Evolutionary conservation across 2,888 invertebrate species (phyloP), one percentile per base, ranked within the genome.

Genomic region (Drosophila yooni): DNA sequence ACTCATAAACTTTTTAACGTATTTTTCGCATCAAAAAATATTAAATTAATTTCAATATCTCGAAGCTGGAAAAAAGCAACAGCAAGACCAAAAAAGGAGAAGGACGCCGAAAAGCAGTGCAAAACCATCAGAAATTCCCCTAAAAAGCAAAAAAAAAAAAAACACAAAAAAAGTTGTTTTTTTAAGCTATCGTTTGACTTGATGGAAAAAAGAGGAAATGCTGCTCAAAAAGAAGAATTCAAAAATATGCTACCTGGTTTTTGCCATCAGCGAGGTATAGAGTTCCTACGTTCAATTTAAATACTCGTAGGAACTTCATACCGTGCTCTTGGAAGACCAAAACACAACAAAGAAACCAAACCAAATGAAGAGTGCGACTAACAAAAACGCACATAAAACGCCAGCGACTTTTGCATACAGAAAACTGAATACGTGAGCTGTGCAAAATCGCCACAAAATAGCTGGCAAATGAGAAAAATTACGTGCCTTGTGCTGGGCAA

Each of bases 251-350:
- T 83, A 89, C 90, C 92, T 90, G 92, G 92, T 93, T 93, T 94
- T 94, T 94, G 93, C 97, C 97, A 97, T 96, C 96, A 97, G 98
- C 97, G 97, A 97, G 97, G 98, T 98, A 97, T 98, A 97, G 97
- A 97, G 97, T 97, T 97, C 97, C 97, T 98, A 98, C 97, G 97
- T 93, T 91, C 88, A 82, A 81, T 90, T 89, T 90, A 97, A 94
- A 94, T 92, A 94, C 94, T 94, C 95, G 97, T 97, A 98, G 97
- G 98, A 98, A 98, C 97, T 98, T 98, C 97, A 97, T 98, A 98
- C 98, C 97, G 97, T 98, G 98, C 97, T 98, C 97, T 97, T 97
- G 97, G 97, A 96, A 95, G 95, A 96, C 96, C 96, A 95, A 95
- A 94, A 92, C 85, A 92, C 94, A 93, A 91, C 93, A 33, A 57